Conservation (phyloP, 1,140 invertebrate species). For the Battus philenor region DNA sequence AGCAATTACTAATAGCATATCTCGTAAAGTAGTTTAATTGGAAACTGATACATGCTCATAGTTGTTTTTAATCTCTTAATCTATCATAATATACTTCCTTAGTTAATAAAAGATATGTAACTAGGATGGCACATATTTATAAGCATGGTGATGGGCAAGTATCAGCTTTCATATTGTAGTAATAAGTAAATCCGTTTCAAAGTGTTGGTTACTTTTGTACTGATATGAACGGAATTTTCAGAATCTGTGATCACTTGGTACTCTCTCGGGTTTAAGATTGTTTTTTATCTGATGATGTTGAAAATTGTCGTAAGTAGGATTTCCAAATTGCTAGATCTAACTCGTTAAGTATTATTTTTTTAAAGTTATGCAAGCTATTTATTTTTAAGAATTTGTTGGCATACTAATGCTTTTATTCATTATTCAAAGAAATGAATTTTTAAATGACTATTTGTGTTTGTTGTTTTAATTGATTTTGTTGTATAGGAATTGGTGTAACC, state of each 20-base stretch:
- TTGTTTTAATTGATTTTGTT: slow-evolving; percentile 2
- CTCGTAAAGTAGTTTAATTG: slow-evolving; percentile 43
- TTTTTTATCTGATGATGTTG: slow-evolving; percentile 55
- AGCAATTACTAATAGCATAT: slow-evolving; percentile 54
- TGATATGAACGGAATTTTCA: slow-evolving; percentile 66
- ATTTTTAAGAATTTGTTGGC: too few species aligned
- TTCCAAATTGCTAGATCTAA: slow-evolving; percentile 54
- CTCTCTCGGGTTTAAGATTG: slow-evolving; percentile 72
- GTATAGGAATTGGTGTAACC: slow-evolving; percentile 18
- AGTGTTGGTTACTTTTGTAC: slow-evolving; percentile 66
- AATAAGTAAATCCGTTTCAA: slow-evolving; percentile 61
- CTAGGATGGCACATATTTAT: slow-evolving; percentile 11
- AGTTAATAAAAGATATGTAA: slow-evolving; percentile 3
- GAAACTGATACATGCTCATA: slow-evolving; percentile 61
- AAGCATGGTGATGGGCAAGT: slow-evolving; percentile 40
- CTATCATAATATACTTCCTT: slow-evolving; percentile 14
- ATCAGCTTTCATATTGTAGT: slow-evolving; percentile 55
- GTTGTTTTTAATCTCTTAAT: slow-evolving; percentile 3
- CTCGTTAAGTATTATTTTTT: slow-evolving; percentile 47
- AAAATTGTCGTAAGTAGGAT: slow-evolving; percentile 47
- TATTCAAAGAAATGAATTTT: slow-evolving; percentile 13
- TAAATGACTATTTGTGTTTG: slow-evolving; percentile 1
- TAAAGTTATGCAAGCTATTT: slow-evolving; percentile 39
- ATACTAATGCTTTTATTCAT: slow-evolving; percentile 29
- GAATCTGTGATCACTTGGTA: slow-evolving; percentile 75